Conservation (phyloP, 2,888 invertebrate species). For the Ochropacha duplaris region DNA sequence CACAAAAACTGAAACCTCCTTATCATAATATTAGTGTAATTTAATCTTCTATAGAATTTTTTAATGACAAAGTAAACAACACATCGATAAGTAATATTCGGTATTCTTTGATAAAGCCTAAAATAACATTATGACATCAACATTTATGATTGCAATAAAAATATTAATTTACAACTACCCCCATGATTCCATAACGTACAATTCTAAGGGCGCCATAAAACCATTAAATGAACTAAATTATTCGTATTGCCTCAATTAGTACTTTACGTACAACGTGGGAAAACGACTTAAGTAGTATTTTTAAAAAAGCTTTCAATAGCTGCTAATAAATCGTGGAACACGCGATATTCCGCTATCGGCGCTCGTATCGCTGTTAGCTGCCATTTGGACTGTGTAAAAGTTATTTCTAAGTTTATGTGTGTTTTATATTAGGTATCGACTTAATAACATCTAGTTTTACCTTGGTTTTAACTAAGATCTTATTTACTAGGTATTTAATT, state of each 20-base stretch:
- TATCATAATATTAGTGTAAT: too few species aligned
- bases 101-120: background rate
- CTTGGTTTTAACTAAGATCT: background rate
- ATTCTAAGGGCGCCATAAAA: slow-evolving; percentile 36
- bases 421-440: background rate
- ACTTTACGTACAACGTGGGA: slow-evolving; percentile 21
- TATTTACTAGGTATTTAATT: too few species aligned
- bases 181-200: slow-evolving; percentile 4
- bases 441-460: background rate
- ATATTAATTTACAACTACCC: slow-evolving; percentile 11
- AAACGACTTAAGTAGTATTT: slow-evolving; percentile 30
- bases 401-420: slow-evolving; percentile 2
- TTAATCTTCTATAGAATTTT: too few species aligned
- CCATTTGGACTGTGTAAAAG: slow-evolving; percentile 3
- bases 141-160: background rate
- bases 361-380: slow-evolving; percentile 18
- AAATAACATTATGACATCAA: background rate
- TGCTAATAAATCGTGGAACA: slow-evolving; percentile 39
- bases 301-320: slow-evolving; percentile 33
- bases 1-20: too few species aligned
- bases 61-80: too few species aligned
- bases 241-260: slow-evolving; percentile 52
- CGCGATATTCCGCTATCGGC: slow-evolving; percentile 22
- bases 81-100: too few species aligned
- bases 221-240: slow-evolving; percentile 49